Percentiles rank a stretch among this genome's conserved stretches.
Conservation (phyloP, 2,113 vertebrate genomes). For the Elanus axillaris region DNA sequence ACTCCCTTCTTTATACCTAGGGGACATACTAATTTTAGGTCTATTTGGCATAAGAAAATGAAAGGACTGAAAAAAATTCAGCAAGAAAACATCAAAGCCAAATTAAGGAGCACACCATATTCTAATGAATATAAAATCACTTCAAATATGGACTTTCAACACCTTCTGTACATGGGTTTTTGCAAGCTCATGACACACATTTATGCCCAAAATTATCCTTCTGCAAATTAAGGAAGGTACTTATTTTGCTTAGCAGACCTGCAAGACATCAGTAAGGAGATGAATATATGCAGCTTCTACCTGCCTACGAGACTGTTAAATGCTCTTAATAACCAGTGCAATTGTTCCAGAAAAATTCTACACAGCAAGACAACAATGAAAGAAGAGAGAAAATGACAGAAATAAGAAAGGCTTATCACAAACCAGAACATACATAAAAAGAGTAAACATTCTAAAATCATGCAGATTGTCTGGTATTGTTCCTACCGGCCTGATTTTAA, state of each 20-base stretch:
- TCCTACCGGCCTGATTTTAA: constrained; percentile 28
- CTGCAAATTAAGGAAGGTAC: background rate
- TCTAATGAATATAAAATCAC: background rate
- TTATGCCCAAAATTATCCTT: background rate
- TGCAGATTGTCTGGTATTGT: background rate
- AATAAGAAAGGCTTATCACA: background rate
- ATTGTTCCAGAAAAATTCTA: background rate
- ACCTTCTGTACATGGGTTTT: background rate
- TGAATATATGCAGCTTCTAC: background rate
- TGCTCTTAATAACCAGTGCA: background rate
- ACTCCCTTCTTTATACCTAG: constrained; percentile 17
- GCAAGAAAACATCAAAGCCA: constrained; percentile 13
- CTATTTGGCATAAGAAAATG: constrained; percentile 30
- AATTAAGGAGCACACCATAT: background rate
- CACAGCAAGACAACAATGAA: background rate
- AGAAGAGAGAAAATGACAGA: background rate
- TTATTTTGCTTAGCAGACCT: background rate
- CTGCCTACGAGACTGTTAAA: background rate
- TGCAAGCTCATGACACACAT: background rate
- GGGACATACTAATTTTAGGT: constrained; percentile 21
- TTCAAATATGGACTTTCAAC: background rate
- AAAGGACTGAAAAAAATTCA: constrained; percentile 43
- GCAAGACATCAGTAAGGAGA: background rate
- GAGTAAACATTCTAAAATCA: constrained; percentile 21
- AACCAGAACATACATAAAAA: background rate